phyloP scores from a whole-genome alignment of 2,797 vertebrate species.

The Periophthalmus magnuspinnatus region DNA sequence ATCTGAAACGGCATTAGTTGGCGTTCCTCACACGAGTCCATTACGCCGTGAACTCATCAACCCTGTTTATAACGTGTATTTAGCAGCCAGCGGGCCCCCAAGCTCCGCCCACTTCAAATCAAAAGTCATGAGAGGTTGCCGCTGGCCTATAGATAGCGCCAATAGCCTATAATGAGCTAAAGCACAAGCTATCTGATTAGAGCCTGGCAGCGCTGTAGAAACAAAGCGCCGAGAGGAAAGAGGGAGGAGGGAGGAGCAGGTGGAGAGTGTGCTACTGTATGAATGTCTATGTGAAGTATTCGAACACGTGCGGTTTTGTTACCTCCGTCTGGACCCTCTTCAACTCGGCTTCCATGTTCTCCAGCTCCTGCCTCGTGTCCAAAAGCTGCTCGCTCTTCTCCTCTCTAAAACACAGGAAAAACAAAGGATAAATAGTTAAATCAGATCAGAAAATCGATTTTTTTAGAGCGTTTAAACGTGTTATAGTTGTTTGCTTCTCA shows the following conservation, averaged over 20 bases:
- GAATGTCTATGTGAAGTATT: slow-evolving; percentile 21
- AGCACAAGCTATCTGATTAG: slow-evolving; percentile 52
- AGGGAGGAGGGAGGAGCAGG: slow-evolving; percentile 23
- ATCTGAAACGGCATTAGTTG: slow-evolving; percentile 4
- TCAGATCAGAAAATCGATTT: no score
- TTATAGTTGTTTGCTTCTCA: no score
- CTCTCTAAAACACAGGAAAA: slow-evolving; percentile 76
- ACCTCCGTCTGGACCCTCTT: slow-evolving; percentile 96
- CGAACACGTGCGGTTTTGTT: neutral
- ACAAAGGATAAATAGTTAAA: neutral
- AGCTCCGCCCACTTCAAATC: slow-evolving; percentile 33
- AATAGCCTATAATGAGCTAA: slow-evolving; percentile 66
- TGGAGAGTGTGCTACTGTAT: slow-evolving; percentile 11
- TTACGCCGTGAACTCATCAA: slow-evolving; percentile 30
- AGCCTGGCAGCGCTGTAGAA: slow-evolving; percentile 40
- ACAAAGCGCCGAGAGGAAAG: slow-evolving; percentile 27
- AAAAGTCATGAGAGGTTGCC: slow-evolving; percentile 47
- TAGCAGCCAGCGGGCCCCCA: slow-evolving; percentile 14
- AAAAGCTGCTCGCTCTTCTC: slow-evolving; percentile 97
- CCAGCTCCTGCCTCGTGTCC: slow-evolving; percentile 94
- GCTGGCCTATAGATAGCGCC: slow-evolving; percentile 62
- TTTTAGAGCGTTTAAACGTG: no score
- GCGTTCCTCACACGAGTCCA: slow-evolving; percentile 1
- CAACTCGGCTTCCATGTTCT: slow-evolving; percentile 89
- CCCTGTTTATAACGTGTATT: slow-evolving; percentile 33